These are phyloP conservation scores for Heliconius eleuchia DNA, from an alignment of 1,140 invertebrate species.

Conservation along the genomic window DNA sequence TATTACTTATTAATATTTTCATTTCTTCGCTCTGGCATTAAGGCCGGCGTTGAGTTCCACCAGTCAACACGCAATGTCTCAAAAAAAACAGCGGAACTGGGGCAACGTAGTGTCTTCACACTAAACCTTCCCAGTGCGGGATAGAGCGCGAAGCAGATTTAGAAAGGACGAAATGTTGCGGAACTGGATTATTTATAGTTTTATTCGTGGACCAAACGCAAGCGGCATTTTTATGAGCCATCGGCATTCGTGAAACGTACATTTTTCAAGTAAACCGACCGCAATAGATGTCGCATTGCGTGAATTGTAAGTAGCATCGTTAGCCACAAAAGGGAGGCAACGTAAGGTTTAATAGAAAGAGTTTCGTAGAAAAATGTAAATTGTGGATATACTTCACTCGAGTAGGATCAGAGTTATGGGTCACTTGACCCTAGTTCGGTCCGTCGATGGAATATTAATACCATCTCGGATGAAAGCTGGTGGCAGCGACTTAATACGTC, in stretches of 20 bases:
- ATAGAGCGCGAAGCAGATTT: neutral
- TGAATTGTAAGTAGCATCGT: constrained; percentile 63
- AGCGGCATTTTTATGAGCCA: constrained; percentile 36
- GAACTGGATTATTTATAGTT: constrained; percentile 19
- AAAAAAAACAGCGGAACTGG: no score
- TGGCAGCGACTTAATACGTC: constrained; percentile 48
- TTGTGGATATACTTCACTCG: constrained; percentile 51
- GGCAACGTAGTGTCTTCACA: no score
- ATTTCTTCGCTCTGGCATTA: no score
- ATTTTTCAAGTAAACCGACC: constrained; percentile 51
- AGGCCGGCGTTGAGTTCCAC: no score
- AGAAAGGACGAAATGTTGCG: constrained; percentile 6
- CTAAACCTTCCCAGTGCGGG: no score
- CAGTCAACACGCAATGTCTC: no score
- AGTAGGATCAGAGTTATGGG: constrained; percentile 64
- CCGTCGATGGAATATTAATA: constrained; percentile 65
- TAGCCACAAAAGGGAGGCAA: constrained; percentile 56
- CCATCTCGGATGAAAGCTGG: constrained; percentile 44
- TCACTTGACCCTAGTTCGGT: constrained; percentile 61
- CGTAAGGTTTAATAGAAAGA: constrained; percentile 60
- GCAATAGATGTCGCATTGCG: constrained; percentile 54
- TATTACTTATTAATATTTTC: no score
- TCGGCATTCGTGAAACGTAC: constrained; percentile 48
- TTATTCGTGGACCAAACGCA: constrained; percentile 17
- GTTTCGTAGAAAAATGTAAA: constrained; percentile 71